Percentiles rank a stretch among this genome's conserved stretches.
phyloP scores from a whole-genome alignment of 2,888 invertebrate species.

The Drosophila yooni region DNA sequence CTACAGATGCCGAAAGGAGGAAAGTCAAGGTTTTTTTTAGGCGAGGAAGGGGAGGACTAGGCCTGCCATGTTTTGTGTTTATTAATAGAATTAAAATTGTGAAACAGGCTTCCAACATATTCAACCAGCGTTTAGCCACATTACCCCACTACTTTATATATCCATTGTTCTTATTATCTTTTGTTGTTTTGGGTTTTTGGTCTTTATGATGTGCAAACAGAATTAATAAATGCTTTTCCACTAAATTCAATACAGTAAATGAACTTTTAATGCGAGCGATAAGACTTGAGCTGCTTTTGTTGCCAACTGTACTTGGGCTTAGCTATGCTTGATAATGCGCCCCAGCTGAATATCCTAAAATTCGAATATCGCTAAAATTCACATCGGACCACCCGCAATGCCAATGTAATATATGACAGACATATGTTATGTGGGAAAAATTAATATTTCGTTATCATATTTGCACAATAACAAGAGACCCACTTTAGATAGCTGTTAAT shows the following conservation, averaged over 20 bases:
- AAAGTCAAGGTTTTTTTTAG: not conserved
- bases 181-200: slow-evolving; percentile 17
- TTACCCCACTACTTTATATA: slow-evolving; percentile 13
- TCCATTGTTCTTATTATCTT: slow-evolving; percentile 49
- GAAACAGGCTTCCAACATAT: slow-evolving; percentile 18
- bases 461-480: slow-evolving; percentile 14
- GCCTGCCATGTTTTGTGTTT: not conserved
- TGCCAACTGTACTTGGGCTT: slow-evolving; percentile 40
- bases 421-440: slow-evolving; percentile 20
- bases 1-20: not conserved
- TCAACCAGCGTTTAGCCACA: slow-evolving; percentile 4
- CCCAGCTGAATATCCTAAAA: slow-evolving; percentile 3
- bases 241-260: slow-evolving; percentile 21
- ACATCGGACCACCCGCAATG: slow-evolving; percentile 4
- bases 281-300: slow-evolving; percentile 42
- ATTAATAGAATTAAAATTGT: slow-evolving; percentile 21
- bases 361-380: slow-evolving; percentile 20
- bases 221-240: slow-evolving; percentile 25
- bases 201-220: slow-evolving; percentile 32
- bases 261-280: slow-evolving; percentile 50
- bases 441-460: slow-evolving; percentile 11
- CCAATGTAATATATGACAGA: slow-evolving; percentile 1
- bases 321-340: not conserved
- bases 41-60: no score
- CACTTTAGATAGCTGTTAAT: slow-evolving; percentile 23